Evolutionary conservation across 2,113 vertebrate genomes (phyloP), one percentile per base, ranked within the genome.

Genomic region (Epinephelus fuscoguttatus): DNA sequence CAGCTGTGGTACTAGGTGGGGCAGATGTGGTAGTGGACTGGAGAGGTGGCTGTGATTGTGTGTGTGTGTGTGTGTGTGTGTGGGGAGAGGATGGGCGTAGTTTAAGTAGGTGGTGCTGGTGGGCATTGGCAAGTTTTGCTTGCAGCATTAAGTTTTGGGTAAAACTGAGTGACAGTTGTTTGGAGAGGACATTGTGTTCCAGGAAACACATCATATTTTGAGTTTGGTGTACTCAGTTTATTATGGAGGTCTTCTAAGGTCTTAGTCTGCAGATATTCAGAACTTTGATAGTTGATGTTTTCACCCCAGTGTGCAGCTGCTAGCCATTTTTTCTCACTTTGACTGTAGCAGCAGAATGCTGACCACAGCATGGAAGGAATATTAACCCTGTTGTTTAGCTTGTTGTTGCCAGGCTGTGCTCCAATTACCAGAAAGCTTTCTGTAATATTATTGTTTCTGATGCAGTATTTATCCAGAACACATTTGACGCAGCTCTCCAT

Each of bases 341-440:
- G 2, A 30, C 60, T 85, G 70, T 84, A 81, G 60, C 88, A 90
- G 49, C 88, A 90, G 66, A 90, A 88, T 2, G 88, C 88, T 10
- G 88, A 81, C 85, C 83, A 90, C 30, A 90, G 76, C 25, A 17
- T 3, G 33, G 77, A 71, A n/a, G 88, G 88, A 59, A 85, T 23
- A 45, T 88, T 83, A 6, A 83, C 10, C 11, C 1, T 69, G 0
- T 78, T 59, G 7, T 63, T 88, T 6, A 3, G 21, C 0, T 23
- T 50, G 33, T 21, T 25, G 17, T 0, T 14, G 23, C 78, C 57
- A 0, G 80, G 73, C 5, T 74, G 21, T 8, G 87, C 77, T 67
- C 87, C 87, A 0, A 21, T 78, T 23, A 89, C 63, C 52, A 86
- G 60, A 59, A 55, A 86, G 6, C 15, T 69, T 23, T 83, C 59